Evolutionary conservation across 2,888 invertebrate genomes (phyloP), one percentile per base, ranked within the genome.

Genomic region (Stegana nigrithorax): DNA sequence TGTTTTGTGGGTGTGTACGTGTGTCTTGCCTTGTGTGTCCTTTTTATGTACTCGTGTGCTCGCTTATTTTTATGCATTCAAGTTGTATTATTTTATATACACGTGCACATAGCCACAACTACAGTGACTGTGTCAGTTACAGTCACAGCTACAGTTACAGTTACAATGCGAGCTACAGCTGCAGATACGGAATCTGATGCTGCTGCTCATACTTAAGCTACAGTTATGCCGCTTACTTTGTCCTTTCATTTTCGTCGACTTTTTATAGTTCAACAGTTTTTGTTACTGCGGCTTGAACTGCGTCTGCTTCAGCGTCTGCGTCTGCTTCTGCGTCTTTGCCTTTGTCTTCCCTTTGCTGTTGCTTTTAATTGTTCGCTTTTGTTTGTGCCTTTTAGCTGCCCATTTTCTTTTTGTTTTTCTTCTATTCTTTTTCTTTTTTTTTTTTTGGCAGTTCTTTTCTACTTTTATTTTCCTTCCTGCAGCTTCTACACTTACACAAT

Each of bases 211-310:
- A n/a, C n/a, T n/a, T n/a, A n/a, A n/a, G n/a, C n/a, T n/a, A n/a
- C n/a, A n/a, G n/a, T n/a, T n/a, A n/a, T n/a, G 58, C 39, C 12
- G 42, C 17, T 42, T 58, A 57, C 62, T 67, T 70, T 68, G n/a
- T n/a, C n/a, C n/a, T n/a, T n/a, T n/a, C n/a, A n/a, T 47, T 47
- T 25, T 25, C n/a, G n/a, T 21, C 2, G 19, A 25, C 47, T 47
- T 25, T 47, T 21, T 4, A 45, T 45, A 21, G 45, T 45, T 45
- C 8, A 8, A 21, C 14, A 19, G n/a, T 45, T 19, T 45, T 45
- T 23, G n/a, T 45, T 45, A 36, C 6, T 29, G n/a, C n/a, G n/a
- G n/a, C n/a, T n/a, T n/a, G n/a, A n/a, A n/a, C n/a, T n/a, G n/a
- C n/a, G n/a, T n/a, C n/a, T n/a, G n/a, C n/a, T n/a, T n/a, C n/a